phyloP scores from a whole-genome alignment of 2,888 invertebrate species.

The Drosophila recens region DNA sequence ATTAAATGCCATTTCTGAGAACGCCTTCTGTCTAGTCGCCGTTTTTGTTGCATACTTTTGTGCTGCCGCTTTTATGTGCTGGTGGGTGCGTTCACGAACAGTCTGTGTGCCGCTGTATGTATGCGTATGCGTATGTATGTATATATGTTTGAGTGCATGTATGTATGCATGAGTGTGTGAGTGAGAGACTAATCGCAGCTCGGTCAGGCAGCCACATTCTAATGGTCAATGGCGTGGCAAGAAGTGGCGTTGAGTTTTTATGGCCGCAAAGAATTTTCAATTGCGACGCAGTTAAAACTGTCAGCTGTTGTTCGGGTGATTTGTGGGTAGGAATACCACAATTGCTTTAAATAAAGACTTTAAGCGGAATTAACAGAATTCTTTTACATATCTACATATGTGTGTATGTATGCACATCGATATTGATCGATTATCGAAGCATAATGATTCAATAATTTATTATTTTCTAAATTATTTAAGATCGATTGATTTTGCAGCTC shows the following conservation, averaged over 20 bases:
- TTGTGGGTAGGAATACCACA: slow-evolving; percentile 31
- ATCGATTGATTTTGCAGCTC: slow-evolving; percentile 22
- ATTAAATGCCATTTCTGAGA: slow-evolving; percentile 62
- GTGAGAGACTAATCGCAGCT: slow-evolving; percentile 45
- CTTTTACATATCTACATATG: not conserved
- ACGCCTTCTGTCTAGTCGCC: slow-evolving; percentile 14
- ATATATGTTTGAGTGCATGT: not conserved
- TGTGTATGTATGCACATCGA: not conserved
- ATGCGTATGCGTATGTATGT: not conserved
- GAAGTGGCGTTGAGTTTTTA: slow-evolving; percentile 47
- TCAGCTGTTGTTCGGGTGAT: slow-evolving; percentile 57
- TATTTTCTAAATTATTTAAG: not conserved
- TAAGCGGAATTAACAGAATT: not conserved
- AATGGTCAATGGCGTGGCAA: slow-evolving; percentile 49
- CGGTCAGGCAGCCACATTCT: slow-evolving; percentile 43
- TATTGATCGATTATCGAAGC: slow-evolving; percentile 1
- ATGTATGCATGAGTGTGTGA: not conserved
- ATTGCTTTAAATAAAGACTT: slow-evolving; percentile 20
- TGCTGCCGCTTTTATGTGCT: slow-evolving; percentile 10
- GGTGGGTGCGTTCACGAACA: not conserved
- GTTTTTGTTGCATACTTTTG: slow-evolving; percentile 23
- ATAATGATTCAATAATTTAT: too few species aligned
- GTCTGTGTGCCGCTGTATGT: slow-evolving; percentile 1
- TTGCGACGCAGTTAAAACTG: slow-evolving; percentile 64
- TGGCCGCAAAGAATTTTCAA: slow-evolving; percentile 66